phyloP scores from a whole-genome alignment of 2,888 invertebrate genomes.

The Phalera bucephala region DNA sequence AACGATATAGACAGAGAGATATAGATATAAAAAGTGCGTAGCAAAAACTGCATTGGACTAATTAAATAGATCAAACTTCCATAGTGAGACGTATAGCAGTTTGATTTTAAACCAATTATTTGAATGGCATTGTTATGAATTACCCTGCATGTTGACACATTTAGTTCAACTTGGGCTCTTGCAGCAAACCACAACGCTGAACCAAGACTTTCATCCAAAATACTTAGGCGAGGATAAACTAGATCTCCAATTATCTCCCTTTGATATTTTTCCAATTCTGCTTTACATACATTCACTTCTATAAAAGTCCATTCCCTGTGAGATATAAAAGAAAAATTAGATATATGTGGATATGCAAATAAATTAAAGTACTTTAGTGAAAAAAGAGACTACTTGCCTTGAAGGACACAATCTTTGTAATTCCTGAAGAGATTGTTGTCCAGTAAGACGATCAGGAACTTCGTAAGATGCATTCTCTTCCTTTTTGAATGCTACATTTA shows the following conservation, averaged over 20 bases:
- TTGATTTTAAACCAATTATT: no score
- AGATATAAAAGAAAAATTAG: constrained; percentile 12
- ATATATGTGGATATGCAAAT: neutral
- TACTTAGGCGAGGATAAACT: constrained; percentile 92
- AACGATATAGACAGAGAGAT: no score
- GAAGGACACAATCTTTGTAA: constrained; percentile 86
- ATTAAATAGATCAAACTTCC: no score
- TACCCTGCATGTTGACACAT: constrained; percentile 86
- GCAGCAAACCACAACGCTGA: constrained; percentile 99
- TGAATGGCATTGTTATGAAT: constrained; percentile 11
- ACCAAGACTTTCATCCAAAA: constrained; percentile 98
- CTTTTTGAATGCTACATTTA: constrained; percentile 96
- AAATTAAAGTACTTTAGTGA: neutral
- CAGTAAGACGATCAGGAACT: constrained; percentile 94
- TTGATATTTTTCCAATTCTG: constrained; percentile 85
- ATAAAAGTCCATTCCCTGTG: constrained; percentile 91
- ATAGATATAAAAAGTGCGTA: neutral
- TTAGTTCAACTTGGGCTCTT: constrained; percentile 83
- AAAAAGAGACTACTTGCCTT: constrained; percentile 50
- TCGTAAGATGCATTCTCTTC: constrained; percentile 72
- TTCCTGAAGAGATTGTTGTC: constrained; percentile 87
- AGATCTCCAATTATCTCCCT: constrained; percentile 86
- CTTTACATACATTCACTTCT: constrained; percentile 88
- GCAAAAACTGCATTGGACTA: neutral
- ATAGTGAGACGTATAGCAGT: no score